Conservation (phyloP, 2,888 invertebrate species). For the Noctuana brunneofusca region DNA sequence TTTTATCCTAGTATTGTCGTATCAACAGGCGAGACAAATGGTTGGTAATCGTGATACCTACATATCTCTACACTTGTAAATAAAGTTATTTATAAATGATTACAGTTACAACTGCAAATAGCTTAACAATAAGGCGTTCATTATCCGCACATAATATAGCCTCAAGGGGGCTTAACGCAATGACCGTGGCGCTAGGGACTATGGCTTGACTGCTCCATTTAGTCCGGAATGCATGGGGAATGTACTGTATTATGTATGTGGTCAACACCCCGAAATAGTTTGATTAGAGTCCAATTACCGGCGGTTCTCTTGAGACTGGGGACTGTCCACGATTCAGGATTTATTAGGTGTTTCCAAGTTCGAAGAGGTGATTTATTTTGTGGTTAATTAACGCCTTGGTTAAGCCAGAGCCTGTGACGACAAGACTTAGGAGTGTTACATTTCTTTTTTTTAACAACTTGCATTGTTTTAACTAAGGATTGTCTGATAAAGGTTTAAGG, state of each 20-base stretch:
- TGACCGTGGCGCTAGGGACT: slow-evolving; percentile 23
- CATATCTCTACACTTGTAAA: too few relatives aligned
- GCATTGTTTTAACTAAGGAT: too few relatives aligned
- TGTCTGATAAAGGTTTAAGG: too few relatives aligned
- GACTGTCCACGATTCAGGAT: not conserved
- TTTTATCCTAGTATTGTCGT: too few relatives aligned
- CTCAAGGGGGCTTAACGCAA: slow-evolving; percentile 23
- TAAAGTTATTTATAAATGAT: not conserved
- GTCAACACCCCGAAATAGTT: slow-evolving; percentile 27
- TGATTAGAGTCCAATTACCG: slow-evolving; percentile 27
- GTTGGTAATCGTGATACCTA: too few relatives aligned
- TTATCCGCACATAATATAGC: slow-evolving; percentile 15
- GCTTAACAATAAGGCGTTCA: slow-evolving; percentile 24
- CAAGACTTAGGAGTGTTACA: too few relatives aligned
- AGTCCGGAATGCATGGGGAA: slow-evolving; percentile 6
- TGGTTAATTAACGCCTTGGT: not conserved
- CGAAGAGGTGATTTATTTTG: not conserved
- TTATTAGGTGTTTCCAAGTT: not conserved
- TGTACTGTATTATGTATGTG: slow-evolving; percentile 2
- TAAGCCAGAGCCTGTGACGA: not conserved
- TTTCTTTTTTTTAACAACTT: too few relatives aligned
- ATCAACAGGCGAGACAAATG: too few relatives aligned
- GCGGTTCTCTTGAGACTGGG: slow-evolving; percentile 12
- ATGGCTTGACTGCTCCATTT: slow-evolving; percentile 26
- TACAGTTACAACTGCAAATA: slow-evolving; percentile 3